phyloP scores from a whole-genome alignment of 2,888 invertebrate species.

The Sphaerophoria rueppellii region DNA sequence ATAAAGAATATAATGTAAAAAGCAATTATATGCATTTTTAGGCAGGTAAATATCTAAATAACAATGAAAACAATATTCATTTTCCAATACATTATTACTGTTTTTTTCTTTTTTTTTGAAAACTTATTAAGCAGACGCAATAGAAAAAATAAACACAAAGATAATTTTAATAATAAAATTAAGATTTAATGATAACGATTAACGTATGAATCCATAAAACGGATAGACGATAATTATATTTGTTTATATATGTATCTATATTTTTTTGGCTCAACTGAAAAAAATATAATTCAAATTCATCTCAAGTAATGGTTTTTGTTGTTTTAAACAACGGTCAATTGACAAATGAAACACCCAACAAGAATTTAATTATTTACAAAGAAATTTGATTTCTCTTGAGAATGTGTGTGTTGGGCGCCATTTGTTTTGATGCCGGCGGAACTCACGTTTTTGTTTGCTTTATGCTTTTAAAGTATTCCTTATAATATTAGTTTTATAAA shows the following conservation, averaged over 20 bases:
- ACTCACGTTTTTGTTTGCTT: conserved; percentile 18
- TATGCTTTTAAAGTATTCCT: conserved; percentile 21
- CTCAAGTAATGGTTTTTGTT: not conserved
- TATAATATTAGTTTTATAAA: conserved; percentile 20
- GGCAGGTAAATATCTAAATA: conserved; percentile 60
- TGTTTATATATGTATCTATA: conserved; percentile 27
- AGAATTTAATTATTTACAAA: conserved; percentile 43
- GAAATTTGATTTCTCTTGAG: conserved; percentile 62
- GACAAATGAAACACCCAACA: conserved; percentile 21
- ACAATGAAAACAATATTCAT: conserved; percentile 60
- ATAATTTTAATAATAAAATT: conserved; percentile 4
- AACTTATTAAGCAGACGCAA: conserved; percentile 21
- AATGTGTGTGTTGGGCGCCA: conserved; percentile 35
- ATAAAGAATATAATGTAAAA: conserved; percentile 59
- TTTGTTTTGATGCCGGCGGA: conserved; percentile 10
- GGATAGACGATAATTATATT: conserved; percentile 54
- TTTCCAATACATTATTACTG: conserved; percentile 54
- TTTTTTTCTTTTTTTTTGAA: not conserved
- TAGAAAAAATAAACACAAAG: conserved; percentile 20
- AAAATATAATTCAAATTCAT: not conserved
- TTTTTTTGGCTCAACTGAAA: conserved; percentile 33
- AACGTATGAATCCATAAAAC: conserved; percentile 70
- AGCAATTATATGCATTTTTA: conserved; percentile 50
- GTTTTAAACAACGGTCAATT: conserved; percentile 5
- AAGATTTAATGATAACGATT: conserved; percentile 47